These are phyloP conservation scores for Chiroxiphia lanceolata DNA, from an alignment of 2,797 vertebrate genomes.

Conservation along the genomic window DNA sequence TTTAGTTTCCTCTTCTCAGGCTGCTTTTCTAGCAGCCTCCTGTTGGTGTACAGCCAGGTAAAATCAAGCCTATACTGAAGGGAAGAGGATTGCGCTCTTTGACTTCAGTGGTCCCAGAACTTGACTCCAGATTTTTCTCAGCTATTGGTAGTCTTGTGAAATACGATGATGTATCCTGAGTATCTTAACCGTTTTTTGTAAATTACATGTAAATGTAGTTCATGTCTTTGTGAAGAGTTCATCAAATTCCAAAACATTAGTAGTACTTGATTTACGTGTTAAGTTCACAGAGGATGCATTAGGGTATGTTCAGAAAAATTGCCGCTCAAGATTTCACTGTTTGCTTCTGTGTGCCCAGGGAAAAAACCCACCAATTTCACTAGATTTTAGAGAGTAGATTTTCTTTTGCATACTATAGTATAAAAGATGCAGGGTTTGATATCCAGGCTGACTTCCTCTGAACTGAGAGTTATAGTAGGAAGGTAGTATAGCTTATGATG, in stretches of 20 bases:
- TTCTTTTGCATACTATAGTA: not conserved
- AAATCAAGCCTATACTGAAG: not conserved
- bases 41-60: not conserved
- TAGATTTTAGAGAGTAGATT: not conserved
- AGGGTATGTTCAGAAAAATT: not conserved
- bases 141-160: not conserved
- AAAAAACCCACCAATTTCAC: accelerated
- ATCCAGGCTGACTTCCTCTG: not conserved
- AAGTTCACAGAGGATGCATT: not conserved
- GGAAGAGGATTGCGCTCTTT: not conserved
- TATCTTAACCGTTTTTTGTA: not conserved
- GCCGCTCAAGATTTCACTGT: not conserved
- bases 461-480: not conserved
- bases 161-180: not conserved
- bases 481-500: not conserved
- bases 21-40: not conserved
- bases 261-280: not conserved
- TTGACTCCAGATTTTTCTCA: not conserved
- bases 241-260: not conserved
- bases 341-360: not conserved
- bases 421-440: not conserved
- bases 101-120: not conserved
- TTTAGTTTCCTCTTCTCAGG: not conserved
- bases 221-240: not conserved
- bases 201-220: not conserved